Base-by-base conservation (phyloP, 53 echinoderm and acorn worm species). In the Paelopatides confundens region DNA sequence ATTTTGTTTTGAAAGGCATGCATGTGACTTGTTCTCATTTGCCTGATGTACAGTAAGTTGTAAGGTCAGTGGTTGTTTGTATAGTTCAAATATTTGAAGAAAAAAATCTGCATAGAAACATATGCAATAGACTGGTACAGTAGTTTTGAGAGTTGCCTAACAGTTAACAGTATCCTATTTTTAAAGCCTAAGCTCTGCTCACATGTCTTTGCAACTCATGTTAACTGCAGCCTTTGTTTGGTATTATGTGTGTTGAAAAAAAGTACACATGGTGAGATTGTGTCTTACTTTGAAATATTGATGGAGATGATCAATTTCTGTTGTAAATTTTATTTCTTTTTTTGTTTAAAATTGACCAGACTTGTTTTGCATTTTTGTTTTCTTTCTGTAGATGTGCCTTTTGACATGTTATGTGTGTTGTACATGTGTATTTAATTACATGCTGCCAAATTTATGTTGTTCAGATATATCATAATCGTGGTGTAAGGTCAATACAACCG, bases 311-410 rank as follows among this genome's bases (percentile, higher is more conserved):
- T 18, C 15, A 5, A 18, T 5, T 58, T 18, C 6, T 15, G 58
- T 58, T 23, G 2, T 23, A 18, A 21, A 18, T 58, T 58, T 58
- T 58, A 21, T 58, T 58, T 58, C 10, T 10, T 43, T 4, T 26
- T 21, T 58, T 21, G 58, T 21, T 58, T 17, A 21, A 58, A 21
- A 21, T 58, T 58, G n/a, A 58, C 58, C n/a, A 18, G 58, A 58
- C 21, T 58, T 58, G 5, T 23, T 26, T 58, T 48, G 48, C 48
- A 64, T 13, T 37, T 6, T 70, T 70, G 38, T 36, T 39, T 70
- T 35, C 70, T 70, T 70, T 70, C 70, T 35, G 35, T 70, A 70
- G n/a, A 70, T 70, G 70, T 70, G 70, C 70, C 70, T 70, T 70
- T 70, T 21, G n/a, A 58, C 58, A 58, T 58, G 15, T 18, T 58